Conservation (phyloP, 2,113 vertebrate genomes). For the Lonchura striata region DNA sequence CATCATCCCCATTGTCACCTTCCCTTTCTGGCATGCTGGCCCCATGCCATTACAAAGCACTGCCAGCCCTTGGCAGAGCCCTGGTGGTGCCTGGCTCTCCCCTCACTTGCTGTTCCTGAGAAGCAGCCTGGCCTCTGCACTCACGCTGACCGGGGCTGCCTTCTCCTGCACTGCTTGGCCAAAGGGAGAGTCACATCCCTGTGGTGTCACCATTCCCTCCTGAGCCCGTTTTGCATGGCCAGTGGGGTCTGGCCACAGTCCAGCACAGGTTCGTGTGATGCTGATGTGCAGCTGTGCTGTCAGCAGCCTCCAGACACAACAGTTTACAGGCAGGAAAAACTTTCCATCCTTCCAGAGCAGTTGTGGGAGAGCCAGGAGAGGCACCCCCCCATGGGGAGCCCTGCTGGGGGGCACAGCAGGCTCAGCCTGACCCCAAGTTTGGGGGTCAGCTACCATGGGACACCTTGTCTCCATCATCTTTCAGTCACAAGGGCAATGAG, state of each 20-base stretch:
- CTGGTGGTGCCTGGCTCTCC: background rate
- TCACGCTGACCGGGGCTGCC: background rate
- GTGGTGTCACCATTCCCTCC: background rate
- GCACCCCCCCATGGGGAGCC: background rate
- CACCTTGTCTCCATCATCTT: background rate
- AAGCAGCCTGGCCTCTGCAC: background rate
- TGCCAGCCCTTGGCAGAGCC: background rate
- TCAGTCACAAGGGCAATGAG: background rate
- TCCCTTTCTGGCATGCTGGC: background rate
- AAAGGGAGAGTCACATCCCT: background rate
- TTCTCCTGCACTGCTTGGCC: background rate
- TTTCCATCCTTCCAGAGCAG: background rate
- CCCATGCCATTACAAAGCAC: background rate
- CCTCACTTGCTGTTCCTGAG: background rate
- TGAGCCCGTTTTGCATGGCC: background rate
- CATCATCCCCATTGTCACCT: background rate
- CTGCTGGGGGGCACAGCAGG: fast-evolving
- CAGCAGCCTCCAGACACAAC: slow-evolving; percentile 11
- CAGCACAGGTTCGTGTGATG: background rate
- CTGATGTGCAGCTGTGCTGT: background rate
- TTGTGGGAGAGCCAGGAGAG: fast-evolving
- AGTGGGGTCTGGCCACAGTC: background rate
- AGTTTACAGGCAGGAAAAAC: background rate
- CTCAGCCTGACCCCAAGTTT: background rate
- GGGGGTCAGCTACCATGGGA: background rate